phyloP scores from a whole-genome alignment of 2,113 vertebrate species.

The Ia io region DNA sequence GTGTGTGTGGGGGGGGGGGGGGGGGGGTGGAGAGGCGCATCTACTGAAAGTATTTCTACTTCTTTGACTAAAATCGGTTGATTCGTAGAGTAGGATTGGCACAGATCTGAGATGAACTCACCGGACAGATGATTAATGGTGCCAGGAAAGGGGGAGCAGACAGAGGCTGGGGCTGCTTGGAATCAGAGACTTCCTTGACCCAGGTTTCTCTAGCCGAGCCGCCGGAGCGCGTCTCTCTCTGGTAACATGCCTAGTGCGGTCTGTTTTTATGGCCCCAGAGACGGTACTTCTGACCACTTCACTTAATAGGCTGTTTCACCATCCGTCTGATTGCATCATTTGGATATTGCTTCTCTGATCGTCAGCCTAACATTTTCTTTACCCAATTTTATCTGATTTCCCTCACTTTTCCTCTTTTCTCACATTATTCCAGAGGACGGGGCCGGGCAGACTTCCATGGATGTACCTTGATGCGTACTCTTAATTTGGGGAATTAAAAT shows the following conservation, averaged over 20 bases:
- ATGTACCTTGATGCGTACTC: slow-evolving; percentile 28
- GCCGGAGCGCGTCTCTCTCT: not conserved
- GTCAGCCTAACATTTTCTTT: slow-evolving; percentile 51
- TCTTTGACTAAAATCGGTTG: not conserved
- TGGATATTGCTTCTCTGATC: slow-evolving; percentile 41
- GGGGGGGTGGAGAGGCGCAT: no score
- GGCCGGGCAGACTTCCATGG: slow-evolving; percentile 36
- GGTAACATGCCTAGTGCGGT: not conserved
- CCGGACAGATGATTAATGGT: not conserved
- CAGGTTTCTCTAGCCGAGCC: not conserved
- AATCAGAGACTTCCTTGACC: not conserved
- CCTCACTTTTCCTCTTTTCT: slow-evolving; percentile 46
- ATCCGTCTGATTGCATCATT: slow-evolving; percentile 53
- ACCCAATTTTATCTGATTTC: slow-evolving; percentile 61
- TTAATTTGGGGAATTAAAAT: slow-evolving; percentile 60
- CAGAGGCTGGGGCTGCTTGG: not conserved
- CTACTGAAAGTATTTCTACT: not conserved
- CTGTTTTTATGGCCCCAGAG: slow-evolving; percentile 12
- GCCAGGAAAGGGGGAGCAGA: not conserved
- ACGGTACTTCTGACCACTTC: not conserved
- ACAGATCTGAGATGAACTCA: not conserved
- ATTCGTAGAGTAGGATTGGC: not conserved
- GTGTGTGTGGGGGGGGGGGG: accelerated
- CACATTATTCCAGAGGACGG: slow-evolving; percentile 39
- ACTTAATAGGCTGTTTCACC: slow-evolving; percentile 55